Base-by-base conservation (phyloP, 2,888 invertebrate species). In the Agriopis aurantiaria region DNA sequence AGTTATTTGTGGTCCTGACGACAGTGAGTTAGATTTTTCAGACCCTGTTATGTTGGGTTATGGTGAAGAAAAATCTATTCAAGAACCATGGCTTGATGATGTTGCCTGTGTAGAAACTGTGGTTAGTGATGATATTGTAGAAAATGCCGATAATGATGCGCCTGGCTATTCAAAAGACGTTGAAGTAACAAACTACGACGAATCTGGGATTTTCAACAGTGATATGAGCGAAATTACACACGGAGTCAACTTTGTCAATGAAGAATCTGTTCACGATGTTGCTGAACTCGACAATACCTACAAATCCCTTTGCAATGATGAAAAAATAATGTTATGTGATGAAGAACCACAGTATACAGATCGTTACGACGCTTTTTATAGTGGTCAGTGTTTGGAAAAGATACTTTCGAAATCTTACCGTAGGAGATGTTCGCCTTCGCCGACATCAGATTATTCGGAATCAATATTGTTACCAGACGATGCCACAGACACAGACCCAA, bases 51-150 rank as follows among this genome's bases (percentile, higher is more conserved):
- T 79, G 49, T 66, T 84, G 43, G 80, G 85, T 66, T 77, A 75
- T 73, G 72, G 81, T 41, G 82, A 85, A 69, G 85, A 86, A 71
- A 87, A 86, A 75, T 61, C 80, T 5, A 69, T 82, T 49, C 87
- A 85, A 74, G 88, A 88, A 66, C 78, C 90, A 45, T 95, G 95
- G 95, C 88, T 94, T 48, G 91, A 93, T 65, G 91, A 93, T 75
- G 87, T 94, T 14, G 93, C 87, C 49, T 93, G 92, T 79, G 85
- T 92, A 52, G 94, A 95, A 83, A 94, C 93, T 40, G 90, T 95
- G 68, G 88, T 91, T 41, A 91, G 88, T 74, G 94, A 94, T 57
- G 91, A 94, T 66, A 83, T 92, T 51, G 88, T 86, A 46, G 92
- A 91, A 82, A 88, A 92, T 73, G 84, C 89, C 67, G 83, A 85